phyloP scores from a whole-genome alignment of 2,113 vertebrate genomes.

The Eulemur rufifrons region DNA sequence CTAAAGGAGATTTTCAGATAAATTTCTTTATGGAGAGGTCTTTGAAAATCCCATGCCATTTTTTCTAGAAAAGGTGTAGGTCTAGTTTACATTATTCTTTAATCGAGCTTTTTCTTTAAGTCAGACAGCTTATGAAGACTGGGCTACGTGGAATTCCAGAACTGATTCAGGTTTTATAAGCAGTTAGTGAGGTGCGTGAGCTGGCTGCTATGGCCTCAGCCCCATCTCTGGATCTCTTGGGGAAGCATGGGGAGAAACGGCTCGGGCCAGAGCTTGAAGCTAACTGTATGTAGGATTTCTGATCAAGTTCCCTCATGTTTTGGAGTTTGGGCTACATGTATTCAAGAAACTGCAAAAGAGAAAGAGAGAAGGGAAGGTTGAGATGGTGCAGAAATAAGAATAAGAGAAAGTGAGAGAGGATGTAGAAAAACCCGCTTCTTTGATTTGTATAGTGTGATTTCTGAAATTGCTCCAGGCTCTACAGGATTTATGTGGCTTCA shows the following conservation, averaged over 20 bases:
- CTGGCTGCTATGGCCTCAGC: neutral
- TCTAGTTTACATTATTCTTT: neutral
- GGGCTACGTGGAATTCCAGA: neutral
- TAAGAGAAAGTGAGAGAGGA: constrained; percentile 51
- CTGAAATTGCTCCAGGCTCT: constrained; percentile 52
- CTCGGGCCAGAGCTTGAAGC: neutral
- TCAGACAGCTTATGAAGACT: neutral
- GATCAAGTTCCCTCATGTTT: neutral
- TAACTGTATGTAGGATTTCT: neutral
- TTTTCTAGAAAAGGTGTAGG: neutral
- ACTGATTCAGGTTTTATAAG: neutral
- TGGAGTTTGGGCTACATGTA: neutral
- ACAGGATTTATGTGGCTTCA: constrained; percentile 64
- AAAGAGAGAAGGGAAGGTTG: neutral
- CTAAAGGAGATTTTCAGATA: neutral
- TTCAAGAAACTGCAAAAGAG: neutral
- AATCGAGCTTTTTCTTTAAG: neutral
- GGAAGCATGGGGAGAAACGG: neutral
- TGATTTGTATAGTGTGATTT: constrained; percentile 72
- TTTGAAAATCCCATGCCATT: neutral
- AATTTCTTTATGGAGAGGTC: neutral
- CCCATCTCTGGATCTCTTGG: neutral
- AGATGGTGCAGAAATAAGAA: neutral
- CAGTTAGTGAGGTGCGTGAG: neutral
- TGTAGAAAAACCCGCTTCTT: neutral